Evolutionary conservation across 2,888 invertebrate genomes (phyloP), one percentile per base, ranked within the genome.

Genomic region (Ceratothoa steindachneri): DNA sequence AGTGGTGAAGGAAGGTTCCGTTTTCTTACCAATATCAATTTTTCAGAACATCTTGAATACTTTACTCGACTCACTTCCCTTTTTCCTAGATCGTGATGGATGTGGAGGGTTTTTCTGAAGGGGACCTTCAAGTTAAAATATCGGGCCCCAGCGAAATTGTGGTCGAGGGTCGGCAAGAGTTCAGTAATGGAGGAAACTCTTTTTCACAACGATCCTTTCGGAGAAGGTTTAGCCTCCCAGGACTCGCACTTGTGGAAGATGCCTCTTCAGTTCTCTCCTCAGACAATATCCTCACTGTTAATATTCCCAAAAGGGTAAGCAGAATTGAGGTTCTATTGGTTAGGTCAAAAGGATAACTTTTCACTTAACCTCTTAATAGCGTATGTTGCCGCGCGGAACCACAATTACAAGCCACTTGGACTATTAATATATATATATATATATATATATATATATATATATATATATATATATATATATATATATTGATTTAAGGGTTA

Each of bases 231-330:
- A 30, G 30, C 29, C 67, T 67, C 12, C 67, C 67, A 30, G 67
- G 31, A n/a, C n/a, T 30, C n/a, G 67, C 67, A 2, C 30, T 30
- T 1, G 67, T 67, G 15, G 15, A 29, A 22, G 67, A 29, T n/a
- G 27, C 67, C 1, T 67, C 67, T 2, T 29, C 67, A 12, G 67
- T 67, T 29, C 30, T 67, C 22, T 67, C 67, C 4, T 30, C 67
- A 30, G 67, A 67, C 4, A 30, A 30, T 5, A 30, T 67, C 29
- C 67, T 67, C 15, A 67, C 67, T 2, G 29, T 67, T 7, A 67
- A 29, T n/a, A 30, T 67, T n/a, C 67, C 67, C n/a, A 67, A 67
- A 22, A 67, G n/a, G 67, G 67, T 67, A 1, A 67, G 67, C n/a
- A 2, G 15, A n/a, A 2, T 51, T 51, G n/a, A n/a, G n/a, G n/a